Conservation (phyloP, 2,888 invertebrate genomes). For the Lomographa bimaculata region DNA sequence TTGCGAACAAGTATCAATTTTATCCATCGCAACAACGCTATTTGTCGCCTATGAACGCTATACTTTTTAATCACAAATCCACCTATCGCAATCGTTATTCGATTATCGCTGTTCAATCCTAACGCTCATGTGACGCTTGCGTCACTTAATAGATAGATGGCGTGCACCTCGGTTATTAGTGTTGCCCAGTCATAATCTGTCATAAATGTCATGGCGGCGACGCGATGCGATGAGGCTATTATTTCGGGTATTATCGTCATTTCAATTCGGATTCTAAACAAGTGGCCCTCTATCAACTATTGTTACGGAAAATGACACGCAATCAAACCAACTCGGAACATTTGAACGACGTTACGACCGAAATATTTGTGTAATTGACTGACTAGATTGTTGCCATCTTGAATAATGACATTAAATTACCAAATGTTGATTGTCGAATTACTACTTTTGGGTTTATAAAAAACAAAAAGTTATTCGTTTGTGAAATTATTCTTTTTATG, state of each 20-base stretch:
- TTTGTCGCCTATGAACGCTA: constrained; percentile 43
- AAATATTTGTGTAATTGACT: constrained; percentile 50
- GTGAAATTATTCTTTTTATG: no score
- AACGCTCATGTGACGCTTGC: constrained; percentile 57
- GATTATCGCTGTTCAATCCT: constrained; percentile 67
- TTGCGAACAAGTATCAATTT: constrained; percentile 10
- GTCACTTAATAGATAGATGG: constrained; percentile 76
- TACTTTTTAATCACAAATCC: constrained; percentile 48
- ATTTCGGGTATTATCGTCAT: constrained; percentile 67
- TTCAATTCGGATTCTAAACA: constrained; percentile 63
- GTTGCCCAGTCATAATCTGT: constrained; percentile 72
- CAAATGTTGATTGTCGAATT: no score
- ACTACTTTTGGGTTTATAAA: no score
- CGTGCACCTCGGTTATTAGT: constrained; percentile 72
- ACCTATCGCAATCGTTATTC: constrained; percentile 36
- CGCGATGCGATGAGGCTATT: constrained; percentile 61
- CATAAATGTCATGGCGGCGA: constrained; percentile 74
- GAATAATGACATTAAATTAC: constrained; percentile 9
- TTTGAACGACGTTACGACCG: constrained; percentile 42
- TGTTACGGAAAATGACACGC: constrained; percentile 65
- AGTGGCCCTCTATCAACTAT: constrained; percentile 62
- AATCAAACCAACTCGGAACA: constrained; percentile 53
- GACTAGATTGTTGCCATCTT: constrained; percentile 30
- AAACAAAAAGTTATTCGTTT: no score
- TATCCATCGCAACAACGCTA: constrained; percentile 15